Conservation (phyloP, 1,140 invertebrate genomes). For the Reticulitermes speratus region DNA sequence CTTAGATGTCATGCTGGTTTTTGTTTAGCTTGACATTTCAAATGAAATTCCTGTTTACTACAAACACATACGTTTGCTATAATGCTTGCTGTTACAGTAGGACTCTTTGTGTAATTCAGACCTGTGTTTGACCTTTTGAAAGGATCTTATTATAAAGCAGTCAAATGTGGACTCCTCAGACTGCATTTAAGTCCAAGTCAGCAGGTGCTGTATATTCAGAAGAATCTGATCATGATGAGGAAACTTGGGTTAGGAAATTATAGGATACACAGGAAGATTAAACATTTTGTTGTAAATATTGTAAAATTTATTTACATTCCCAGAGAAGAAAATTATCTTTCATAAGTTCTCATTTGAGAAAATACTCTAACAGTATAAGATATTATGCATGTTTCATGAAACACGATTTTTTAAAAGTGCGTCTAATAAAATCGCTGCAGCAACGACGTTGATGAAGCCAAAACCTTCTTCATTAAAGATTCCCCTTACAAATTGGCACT, state of each 20-base stretch:
- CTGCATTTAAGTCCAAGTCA: too few species aligned
- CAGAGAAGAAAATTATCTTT: conserved; percentile 22
- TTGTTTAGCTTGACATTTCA: too few species aligned
- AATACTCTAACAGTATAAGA: conserved; percentile 20
- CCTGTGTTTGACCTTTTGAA: too few species aligned
- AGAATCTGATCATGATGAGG: too few species aligned
- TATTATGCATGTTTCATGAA: conserved; percentile 18
- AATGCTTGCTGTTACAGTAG: too few species aligned
- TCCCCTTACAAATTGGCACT: conserved; percentile 24
- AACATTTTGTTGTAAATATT: conserved; percentile 19
- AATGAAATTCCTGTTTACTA: too few species aligned
- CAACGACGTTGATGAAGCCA: not conserved
- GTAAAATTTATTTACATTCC: conserved; percentile 25
- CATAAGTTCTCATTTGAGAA: conserved; percentile 20
- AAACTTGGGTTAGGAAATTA: not conserved
- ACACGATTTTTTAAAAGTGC: conserved; percentile 19
- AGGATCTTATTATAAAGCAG: too few species aligned
- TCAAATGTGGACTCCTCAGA: too few species aligned
- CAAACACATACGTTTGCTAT: too few species aligned
- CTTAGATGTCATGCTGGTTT: too few species aligned
- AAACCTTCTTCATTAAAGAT: not conserved
- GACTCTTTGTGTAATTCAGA: too few species aligned
- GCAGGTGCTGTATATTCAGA: too few species aligned
- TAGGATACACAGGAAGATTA: not conserved
- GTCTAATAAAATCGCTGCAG: conserved; percentile 14